Evolutionary conservation across 1,140 invertebrate genomes (phyloP).

Genomic region (Anastrepha obliqua): DNA sequence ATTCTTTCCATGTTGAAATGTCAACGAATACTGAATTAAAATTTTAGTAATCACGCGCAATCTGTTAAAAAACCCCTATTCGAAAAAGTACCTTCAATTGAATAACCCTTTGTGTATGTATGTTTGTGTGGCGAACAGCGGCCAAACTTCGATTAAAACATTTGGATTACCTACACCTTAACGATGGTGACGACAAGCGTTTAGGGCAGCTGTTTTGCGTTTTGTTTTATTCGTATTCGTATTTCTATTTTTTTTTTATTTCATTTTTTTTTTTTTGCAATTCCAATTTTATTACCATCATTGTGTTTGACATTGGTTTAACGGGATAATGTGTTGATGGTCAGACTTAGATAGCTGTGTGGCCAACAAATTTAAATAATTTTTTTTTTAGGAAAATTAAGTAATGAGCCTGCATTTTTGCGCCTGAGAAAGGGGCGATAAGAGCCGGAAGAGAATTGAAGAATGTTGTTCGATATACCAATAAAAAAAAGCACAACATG

Average conservation of each 20-base stretch:
- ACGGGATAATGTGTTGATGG: neutral
- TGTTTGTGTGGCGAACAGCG: too few species aligned
- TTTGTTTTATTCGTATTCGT: neutral
- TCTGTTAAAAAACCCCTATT: too few species aligned
- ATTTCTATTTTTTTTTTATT: neutral
- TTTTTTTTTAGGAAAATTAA: neutral
- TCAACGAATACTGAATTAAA: too few species aligned
- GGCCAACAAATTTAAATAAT: slow-evolving; percentile 43
- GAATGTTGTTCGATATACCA: neutral
- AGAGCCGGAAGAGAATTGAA: neutral
- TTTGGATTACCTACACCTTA: neutral
- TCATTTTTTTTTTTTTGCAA: neutral
- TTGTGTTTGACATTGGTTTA: slow-evolving; percentile 3
- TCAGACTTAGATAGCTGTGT: neutral
- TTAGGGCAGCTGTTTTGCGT: neutral
- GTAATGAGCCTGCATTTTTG: neutral
- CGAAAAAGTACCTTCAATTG: too few species aligned
- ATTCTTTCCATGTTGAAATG: too few species aligned
- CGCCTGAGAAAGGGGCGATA: neutral
- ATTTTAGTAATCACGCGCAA: too few species aligned
- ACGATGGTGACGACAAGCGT: neutral
- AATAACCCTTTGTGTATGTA: too few species aligned
- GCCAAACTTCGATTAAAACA: slow-evolving; percentile 38
- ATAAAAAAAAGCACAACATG: too few species aligned
- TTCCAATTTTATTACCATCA: neutral